These are phyloP conservation scores for Theristus sp. DNA, from an alignment of 2,888 invertebrate species.

Conservation along the genomic window DNA sequence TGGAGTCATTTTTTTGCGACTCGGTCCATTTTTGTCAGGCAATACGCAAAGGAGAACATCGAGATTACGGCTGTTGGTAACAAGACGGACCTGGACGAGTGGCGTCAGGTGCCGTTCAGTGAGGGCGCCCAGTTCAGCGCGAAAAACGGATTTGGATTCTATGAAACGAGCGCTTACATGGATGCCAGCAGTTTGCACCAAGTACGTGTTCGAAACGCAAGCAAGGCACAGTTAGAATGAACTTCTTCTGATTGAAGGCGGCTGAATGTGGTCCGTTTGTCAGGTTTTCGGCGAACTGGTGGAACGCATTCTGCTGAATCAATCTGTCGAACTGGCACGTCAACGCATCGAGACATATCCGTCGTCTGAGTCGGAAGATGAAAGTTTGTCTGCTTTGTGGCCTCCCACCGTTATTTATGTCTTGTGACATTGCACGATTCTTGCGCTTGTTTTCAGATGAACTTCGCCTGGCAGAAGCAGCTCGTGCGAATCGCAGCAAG, in stretches of 20 bases:
- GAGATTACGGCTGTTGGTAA: conserved; percentile 7
- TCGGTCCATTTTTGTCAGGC: not conserved
- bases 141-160: conserved; percentile 2
- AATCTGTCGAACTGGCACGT: conserved; percentile 2
- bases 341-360: conserved; percentile 3
- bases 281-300: conserved; percentile 6
- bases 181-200: not conserved
- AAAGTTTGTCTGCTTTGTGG: not conserved
- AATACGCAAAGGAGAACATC: conserved; percentile 1
- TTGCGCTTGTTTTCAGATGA: too few relatives aligned
- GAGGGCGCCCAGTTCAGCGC: conserved; percentile 4
- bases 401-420: too few relatives aligned
- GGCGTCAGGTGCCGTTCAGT: not conserved
- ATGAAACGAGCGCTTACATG: conserved; percentile 6
- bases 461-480: too few relatives aligned
- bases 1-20: not conserved
- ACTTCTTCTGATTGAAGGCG: too few relatives aligned
- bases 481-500: too few relatives aligned
- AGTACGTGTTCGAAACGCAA: not conserved
- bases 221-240: too few relatives aligned
- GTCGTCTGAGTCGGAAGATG: conserved; percentile 6
- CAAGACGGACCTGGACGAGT: conserved; percentile 8
- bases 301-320: conserved; percentile 4
- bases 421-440: too few relatives aligned
- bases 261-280: not conserved